These are phyloP conservation scores for Ictalurus furcatus DNA, from an alignment of 2,113 vertebrate genomes.

Conservation along the genomic window DNA sequence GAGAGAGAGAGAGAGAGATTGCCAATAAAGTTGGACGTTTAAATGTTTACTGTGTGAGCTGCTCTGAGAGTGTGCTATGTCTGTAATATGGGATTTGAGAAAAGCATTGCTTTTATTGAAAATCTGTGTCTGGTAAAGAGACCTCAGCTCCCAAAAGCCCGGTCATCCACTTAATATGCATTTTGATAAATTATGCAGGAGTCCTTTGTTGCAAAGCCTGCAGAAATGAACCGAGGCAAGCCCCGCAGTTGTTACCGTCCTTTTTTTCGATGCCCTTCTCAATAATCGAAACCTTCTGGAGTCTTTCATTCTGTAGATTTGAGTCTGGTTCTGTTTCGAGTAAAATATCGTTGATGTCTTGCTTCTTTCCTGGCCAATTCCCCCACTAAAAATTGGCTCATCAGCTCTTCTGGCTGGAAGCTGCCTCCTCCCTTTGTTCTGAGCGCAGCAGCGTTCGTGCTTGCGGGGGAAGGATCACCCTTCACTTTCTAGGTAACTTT, in stretches of 20 bases:
- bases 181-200: slow-evolving; percentile 59
- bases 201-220: slow-evolving; percentile 59
- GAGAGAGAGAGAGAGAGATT: slow-evolving; percentile 37
- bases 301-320: slow-evolving; percentile 45
- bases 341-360: slow-evolving; percentile 49
- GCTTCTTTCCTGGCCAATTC: slow-evolving; percentile 57
- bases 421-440: slow-evolving; percentile 76
- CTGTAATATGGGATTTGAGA: slow-evolving; percentile 24
- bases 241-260: slow-evolving; percentile 38
- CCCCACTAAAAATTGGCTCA: slow-evolving; percentile 64
- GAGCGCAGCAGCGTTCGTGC: slow-evolving; percentile 65
- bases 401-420: slow-evolving; percentile 73
- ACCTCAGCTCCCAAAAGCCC: slow-evolving; percentile 44
- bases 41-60: slow-evolving; percentile 44
- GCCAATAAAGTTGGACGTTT: slow-evolving; percentile 57
- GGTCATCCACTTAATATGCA: slow-evolving; percentile 51
- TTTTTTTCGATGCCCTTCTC: slow-evolving; percentile 32
- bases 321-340: slow-evolving; percentile 45
- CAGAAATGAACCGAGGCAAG: slow-evolving; percentile 45
- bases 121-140: slow-evolving; percentile 37
- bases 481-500: slow-evolving; percentile 73
- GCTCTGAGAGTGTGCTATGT: slow-evolving; percentile 38
- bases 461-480: slow-evolving; percentile 68
- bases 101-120: slow-evolving; percentile 40
- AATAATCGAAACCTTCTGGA: slow-evolving; percentile 23